These are phyloP conservation scores for Crotalus horridus DNA, from an alignment of 2,113 vertebrate species.

Conservation along the genomic window DNA sequence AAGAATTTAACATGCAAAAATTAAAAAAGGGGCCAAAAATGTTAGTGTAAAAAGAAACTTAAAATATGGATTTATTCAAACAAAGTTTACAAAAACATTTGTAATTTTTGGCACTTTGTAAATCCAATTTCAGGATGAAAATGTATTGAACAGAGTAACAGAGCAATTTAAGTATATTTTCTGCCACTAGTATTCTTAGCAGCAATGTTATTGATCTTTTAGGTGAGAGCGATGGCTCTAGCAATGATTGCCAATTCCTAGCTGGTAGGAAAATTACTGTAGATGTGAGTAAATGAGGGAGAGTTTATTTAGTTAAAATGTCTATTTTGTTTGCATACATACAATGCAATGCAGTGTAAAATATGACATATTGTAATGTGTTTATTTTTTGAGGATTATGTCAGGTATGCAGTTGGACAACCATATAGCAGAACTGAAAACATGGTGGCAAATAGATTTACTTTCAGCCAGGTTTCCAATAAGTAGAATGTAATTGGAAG, in stretches of 20 bases:
- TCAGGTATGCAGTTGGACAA: background rate
- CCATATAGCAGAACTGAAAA: background rate
- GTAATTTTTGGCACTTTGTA: background rate
- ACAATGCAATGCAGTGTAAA: background rate
- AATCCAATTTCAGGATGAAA: background rate
- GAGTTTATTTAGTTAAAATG: background rate
- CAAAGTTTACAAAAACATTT: background rate
- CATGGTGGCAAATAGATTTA: background rate
- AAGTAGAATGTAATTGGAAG: background rate
- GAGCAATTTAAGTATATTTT: background rate
- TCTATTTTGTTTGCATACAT: background rate
- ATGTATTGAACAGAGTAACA: background rate
- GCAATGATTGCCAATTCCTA: background rate
- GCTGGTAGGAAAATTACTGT: background rate
- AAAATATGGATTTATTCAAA: background rate
- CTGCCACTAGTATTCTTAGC: background rate
- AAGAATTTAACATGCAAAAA: background rate
- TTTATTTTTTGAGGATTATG: background rate
- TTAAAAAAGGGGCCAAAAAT: background rate
- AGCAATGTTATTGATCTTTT: background rate
- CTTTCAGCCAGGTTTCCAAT: background rate
- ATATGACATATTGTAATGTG: background rate
- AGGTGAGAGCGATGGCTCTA: background rate
- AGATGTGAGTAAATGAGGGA: background rate
- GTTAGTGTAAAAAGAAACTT: background rate